These are phyloP conservation scores for Podarcis cretensis DNA, from an alignment of 2,113 vertebrate species.

Conservation along the genomic window DNA sequence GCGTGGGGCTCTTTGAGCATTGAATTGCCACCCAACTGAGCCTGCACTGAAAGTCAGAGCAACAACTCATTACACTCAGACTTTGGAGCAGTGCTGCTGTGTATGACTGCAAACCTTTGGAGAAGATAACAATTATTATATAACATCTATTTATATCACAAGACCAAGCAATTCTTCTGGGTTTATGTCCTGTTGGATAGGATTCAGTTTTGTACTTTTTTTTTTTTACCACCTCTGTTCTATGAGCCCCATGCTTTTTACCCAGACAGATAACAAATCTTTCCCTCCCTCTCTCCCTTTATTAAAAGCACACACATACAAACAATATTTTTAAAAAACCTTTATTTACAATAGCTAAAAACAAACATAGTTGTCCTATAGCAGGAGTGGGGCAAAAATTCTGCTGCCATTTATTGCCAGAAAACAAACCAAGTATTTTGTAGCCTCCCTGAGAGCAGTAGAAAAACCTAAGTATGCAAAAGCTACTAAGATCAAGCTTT, in stretches of 20 bases:
- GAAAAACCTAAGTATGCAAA: constrained; percentile 22
- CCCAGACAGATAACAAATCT: constrained; percentile 19
- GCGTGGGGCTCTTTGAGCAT: constrained; percentile 10
- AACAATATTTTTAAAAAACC: not conserved
- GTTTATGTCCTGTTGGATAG: constrained; percentile 69
- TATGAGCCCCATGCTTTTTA: constrained; percentile 32
- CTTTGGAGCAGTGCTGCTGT: constrained; percentile 25
- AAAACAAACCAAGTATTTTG: not conserved
- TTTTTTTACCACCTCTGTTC: constrained; percentile 46
- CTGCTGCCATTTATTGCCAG: not conserved
- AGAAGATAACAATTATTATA: constrained; percentile 42
- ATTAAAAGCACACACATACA: not conserved
- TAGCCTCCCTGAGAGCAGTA: constrained; percentile 15
- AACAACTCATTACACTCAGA: constrained; percentile 12
- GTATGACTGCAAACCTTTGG: constrained; percentile 46
- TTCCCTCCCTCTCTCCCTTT: not conserved
- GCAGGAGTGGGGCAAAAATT: not conserved
- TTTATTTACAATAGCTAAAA: not conserved
- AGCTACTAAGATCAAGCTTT: constrained; percentile 29
- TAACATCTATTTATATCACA: constrained; percentile 51
- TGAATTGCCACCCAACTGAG: not conserved
- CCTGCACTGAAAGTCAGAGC: constrained; percentile 39
- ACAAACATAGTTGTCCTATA: not conserved
- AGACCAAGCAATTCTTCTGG: constrained; percentile 57
- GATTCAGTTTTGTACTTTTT: constrained; percentile 48